These are phyloP conservation scores for Micrasema minimum DNA, from an alignment of 1,140 invertebrate genomes.

Conservation along the genomic window DNA sequence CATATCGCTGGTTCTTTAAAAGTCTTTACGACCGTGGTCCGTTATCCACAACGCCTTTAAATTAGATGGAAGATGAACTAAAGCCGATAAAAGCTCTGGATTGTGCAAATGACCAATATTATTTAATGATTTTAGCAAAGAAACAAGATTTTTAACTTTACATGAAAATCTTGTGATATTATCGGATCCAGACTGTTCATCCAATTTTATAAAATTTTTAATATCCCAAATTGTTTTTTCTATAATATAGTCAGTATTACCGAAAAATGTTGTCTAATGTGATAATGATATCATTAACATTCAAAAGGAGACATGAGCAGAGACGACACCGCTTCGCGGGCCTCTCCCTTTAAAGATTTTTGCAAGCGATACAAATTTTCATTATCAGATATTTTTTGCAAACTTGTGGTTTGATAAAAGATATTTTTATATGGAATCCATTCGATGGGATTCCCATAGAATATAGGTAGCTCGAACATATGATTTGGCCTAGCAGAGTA, in stretches of 20 bases:
- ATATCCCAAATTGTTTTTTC: conserved; percentile 4
- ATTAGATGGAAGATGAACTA: background rate
- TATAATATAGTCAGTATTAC: background rate
- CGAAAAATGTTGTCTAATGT: background rate
- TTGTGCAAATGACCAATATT: background rate
- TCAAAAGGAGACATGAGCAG: background rate
- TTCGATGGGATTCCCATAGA: background rate
- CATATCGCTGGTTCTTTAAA: background rate
- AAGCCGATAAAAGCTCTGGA: background rate
- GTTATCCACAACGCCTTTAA: background rate
- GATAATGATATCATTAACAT: background rate
- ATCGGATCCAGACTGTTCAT: background rate
- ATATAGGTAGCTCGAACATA: background rate
- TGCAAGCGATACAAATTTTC: background rate
- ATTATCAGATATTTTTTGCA: background rate
- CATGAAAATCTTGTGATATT: background rate
- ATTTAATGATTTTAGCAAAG: background rate
- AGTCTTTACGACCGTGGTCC: background rate
- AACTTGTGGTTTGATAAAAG: background rate
- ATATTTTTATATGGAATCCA: conserved; percentile 2
- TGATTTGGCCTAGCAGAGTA: background rate
- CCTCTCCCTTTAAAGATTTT: conserved; percentile 1
- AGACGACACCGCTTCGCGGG: background rate
- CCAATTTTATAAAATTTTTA: background rate
- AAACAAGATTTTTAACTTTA: background rate